Evolutionary conservation across 2,797 vertebrate genomes (phyloP).

Genomic region (Protosalanx chinensis): DNA sequence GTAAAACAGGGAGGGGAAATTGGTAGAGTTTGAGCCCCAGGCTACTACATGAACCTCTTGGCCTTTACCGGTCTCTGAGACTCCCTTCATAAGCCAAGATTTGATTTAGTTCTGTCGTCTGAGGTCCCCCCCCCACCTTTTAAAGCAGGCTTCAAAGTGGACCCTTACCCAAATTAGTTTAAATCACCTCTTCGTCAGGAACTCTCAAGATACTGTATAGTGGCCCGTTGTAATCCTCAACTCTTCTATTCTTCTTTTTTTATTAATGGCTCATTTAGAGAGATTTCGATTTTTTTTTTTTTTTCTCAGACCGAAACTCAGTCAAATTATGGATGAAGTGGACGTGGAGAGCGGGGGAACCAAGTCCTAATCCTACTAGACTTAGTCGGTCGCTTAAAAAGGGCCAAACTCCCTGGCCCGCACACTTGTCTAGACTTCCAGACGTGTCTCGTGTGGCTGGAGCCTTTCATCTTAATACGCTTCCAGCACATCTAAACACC

Average conservation of each 20-base stretch:
- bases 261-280: neutral
- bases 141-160: neutral
- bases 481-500: neutral
- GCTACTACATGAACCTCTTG: neutral
- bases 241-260: too few species aligned
- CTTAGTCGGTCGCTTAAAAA: constrained; percentile 3
- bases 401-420: neutral
- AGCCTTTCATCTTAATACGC: neutral
- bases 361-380: constrained; percentile 7
- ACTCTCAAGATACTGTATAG: neutral
- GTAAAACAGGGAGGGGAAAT: neutral
- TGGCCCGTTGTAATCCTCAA: neutral
- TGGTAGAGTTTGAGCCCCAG: neutral
- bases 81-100: neutral
- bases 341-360: neutral
- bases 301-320: constrained; percentile 8
- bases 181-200: neutral
- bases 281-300: neutral
- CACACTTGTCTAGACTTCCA: neutral
- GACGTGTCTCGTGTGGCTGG: neutral
- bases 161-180: neutral
- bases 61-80: neutral
- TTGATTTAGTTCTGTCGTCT: neutral
- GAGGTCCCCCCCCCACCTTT: neutral
- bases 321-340: constrained; percentile 11